Evolutionary conservation across 2,888 invertebrate genomes (phyloP), one percentile per base, ranked within the genome.

Genomic region (Apodemia zela): DNA sequence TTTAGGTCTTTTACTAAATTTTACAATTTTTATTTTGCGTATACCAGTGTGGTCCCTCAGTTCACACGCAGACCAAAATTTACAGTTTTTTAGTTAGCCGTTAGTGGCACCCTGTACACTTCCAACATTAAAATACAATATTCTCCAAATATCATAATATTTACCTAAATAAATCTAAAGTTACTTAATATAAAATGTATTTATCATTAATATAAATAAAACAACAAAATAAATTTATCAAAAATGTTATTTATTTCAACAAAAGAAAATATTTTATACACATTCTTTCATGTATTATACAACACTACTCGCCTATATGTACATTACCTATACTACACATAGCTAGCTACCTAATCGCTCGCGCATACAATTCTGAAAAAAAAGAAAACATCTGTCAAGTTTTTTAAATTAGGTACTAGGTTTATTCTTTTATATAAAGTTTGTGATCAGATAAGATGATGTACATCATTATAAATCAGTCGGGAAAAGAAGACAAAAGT

Each of bases 401-500:
- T 42, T 6, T 42, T 42, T 15, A 33, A 33, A 33, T 42, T 15
- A 15, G 5, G 4, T 42, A 42, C 15, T 42, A 42, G 15, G 15
- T 15, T 5, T 0, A 15, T 42, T 15, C 15, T 42, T 42, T 33
- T 33, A 33, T 2, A 33, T 42, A 42, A 13, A 6, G 38, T 15
- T 54, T 57, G 66, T 61, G 62, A 63, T 69, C 69, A 67, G 72
- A 68, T 66, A 65, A 65, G 71, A 35, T 49, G 8, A 63, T 64
- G 60, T 69, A 71, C 82, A 73, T 77, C 82, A 84, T 74, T 83
- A 86, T 88, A 69, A 71, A 71, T 89, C 89, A 84, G 89, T 84
- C 87, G 89, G 88, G 89, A 89, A 89, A 89, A 89, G 89, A 89
- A 89, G 89, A 89, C 89, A 85, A 85, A 80, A 42, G 79, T 72